phyloP scores from a whole-genome alignment of 2,113 vertebrate genomes.

The Dolichallabes microphthalmus region DNA sequence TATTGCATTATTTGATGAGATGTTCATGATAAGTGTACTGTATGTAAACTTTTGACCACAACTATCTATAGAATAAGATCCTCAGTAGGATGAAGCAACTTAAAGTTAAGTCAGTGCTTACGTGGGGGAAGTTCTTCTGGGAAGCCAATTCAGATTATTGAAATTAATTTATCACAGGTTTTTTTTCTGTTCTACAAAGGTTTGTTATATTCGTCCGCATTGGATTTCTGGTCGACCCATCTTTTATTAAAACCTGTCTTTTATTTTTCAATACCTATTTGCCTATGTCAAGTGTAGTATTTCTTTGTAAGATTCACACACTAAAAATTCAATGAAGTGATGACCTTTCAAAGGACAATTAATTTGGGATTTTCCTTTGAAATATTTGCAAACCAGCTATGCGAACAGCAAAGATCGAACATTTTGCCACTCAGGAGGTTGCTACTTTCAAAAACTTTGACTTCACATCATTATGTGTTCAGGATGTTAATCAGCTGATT shows the following conservation, averaged over 20 bases:
- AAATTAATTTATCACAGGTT: neutral
- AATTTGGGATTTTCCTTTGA: neutral
- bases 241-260: neutral
- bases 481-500: slow-evolving; percentile 8
- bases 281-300: no score
- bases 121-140: neutral
- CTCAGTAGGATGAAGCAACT: no score
- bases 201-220: neutral
- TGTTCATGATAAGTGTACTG: neutral
- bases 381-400: neutral
- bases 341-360: neutral
- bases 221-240: neutral
- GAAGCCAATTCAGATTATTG: neutral
- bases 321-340: neutral
- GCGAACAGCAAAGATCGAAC: neutral
- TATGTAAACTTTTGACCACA: no score
- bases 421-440: slow-evolving; percentile 20
- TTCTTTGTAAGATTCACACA: no score
- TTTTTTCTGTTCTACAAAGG: neutral
- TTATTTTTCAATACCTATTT: no score
- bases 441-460: slow-evolving; percentile 36
- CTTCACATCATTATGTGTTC: slow-evolving; percentile 16
- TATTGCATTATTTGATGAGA: no score
- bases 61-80: no score
- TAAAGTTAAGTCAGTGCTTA: neutral